Conservation (phyloP, 1,140 invertebrate species). For the Pseudomyrmex flavicornis region DNA sequence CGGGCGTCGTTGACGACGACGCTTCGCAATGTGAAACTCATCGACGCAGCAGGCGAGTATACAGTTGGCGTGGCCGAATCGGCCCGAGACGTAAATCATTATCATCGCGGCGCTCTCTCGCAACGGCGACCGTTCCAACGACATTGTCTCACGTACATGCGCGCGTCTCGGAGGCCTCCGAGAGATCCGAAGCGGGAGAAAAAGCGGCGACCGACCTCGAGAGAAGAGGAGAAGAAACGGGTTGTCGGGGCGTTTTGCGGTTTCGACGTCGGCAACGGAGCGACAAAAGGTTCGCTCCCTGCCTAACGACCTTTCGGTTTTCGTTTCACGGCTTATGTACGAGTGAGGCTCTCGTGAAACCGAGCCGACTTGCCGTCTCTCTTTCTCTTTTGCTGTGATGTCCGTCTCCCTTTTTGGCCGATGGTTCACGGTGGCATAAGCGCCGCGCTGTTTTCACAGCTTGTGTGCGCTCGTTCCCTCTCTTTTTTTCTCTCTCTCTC, state of each 20-base stretch:
- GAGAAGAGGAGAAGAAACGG: slow-evolving; percentile 64
- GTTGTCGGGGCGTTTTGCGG: slow-evolving; percentile 78
- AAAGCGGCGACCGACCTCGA: slow-evolving; percentile 28
- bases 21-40: slow-evolving; percentile 31
- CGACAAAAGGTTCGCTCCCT: slow-evolving; percentile 84
- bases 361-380: slow-evolving; percentile 69
- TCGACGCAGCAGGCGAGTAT: slow-evolving; percentile 32
- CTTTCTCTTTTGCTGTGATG: slow-evolving; percentile 29
- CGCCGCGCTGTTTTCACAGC: slow-evolving; percentile 82
- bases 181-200: slow-evolving; percentile 13
- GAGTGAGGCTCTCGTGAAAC: slow-evolving; percentile 80
- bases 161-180: neutral
- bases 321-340: slow-evolving; percentile 82
- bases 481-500: neutral
- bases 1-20: slow-evolving; percentile 14
- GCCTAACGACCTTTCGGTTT: slow-evolving; percentile 84
- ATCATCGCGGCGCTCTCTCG: slow-evolving; percentile 40
- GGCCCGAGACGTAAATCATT: slow-evolving; percentile 51
- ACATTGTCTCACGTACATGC: slow-evolving; percentile 60
- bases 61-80: slow-evolving; percentile 34
- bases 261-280: slow-evolving; percentile 82
- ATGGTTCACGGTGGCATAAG: slow-evolving; percentile 64
- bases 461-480: slow-evolving; percentile 71
- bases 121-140: slow-evolving; percentile 41
- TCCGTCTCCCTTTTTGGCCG: slow-evolving; percentile 45